Conservation (phyloP, 2,797 vertebrate species). For the Borostomias antarcticus region DNA sequence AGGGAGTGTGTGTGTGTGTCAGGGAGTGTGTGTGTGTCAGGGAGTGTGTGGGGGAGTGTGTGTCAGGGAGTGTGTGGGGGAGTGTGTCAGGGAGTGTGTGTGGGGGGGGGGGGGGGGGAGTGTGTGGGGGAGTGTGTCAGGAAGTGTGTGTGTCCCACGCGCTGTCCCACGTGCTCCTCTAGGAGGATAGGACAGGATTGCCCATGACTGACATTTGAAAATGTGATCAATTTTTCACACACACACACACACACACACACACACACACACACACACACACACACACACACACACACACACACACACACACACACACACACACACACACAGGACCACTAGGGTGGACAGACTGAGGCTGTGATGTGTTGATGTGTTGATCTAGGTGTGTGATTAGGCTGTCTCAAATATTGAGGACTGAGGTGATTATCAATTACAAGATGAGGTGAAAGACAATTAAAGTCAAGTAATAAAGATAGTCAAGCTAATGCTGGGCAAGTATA, state of each 20-base stretch:
- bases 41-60: too few relatives aligned
- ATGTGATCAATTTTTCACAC: constrained; percentile 46
- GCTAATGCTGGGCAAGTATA: neutral
- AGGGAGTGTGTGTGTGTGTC: too few relatives aligned
- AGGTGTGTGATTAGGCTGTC: neutral
- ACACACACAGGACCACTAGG: constrained; percentile 23
- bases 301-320: too few relatives aligned
- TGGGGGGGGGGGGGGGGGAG: too few relatives aligned
- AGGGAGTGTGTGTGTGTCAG: too few relatives aligned
- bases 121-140: too few relatives aligned
- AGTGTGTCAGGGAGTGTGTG: too few relatives aligned
- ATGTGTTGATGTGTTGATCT: neutral
- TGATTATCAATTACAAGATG: neutral
- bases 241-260: too few relatives aligned
- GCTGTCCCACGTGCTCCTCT: constrained; percentile 23
- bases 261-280: too few relatives aligned
- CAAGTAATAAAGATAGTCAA: neutral
- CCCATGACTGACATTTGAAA: constrained; percentile 28
- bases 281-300: too few relatives aligned
- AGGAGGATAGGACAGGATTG: constrained; percentile 29
- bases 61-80: too few relatives aligned
- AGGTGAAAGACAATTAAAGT: neutral
- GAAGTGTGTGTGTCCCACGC: constrained; percentile 28
- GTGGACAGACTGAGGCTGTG: neutral
- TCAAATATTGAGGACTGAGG: neutral